Base-by-base conservation (phyloP, 1,140 invertebrate species). In the Epicauta chinensis region DNA sequence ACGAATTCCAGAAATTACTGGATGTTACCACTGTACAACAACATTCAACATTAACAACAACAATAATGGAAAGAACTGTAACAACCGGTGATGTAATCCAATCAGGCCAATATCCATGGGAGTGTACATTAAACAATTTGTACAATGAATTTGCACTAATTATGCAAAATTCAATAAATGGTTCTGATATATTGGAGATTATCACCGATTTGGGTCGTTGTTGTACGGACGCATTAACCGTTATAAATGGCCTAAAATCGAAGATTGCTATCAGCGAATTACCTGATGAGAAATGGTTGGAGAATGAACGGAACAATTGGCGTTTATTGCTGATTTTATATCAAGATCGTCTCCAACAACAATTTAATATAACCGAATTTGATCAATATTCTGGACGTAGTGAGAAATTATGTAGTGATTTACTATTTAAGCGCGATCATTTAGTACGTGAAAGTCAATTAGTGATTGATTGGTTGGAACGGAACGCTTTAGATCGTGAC, bases 401-500 rank as follows among this genome's bases (percentile, higher is more conserved):
- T 57, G 85, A 88, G 53, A 84, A 84, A 61, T 73, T 80, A 49
- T 75, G 84, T 46, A 71, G 82, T 45, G 67, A 75, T 13, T 70
- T 75, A 55, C 67, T 86, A 7, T 84, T 81, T 59, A 80, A 79
- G 62, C 74, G 72, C 56, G 83, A 91, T 64, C 68, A 76, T 13
- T 78, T 80, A 16, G 69, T 93, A 7, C 73, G 89, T 52, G 82
- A 91, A 71, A 81, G 85, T 64, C 89, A 93, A 70, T 67, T 93
- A 38, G 82, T 97, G 29, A 83, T 96, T 13, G 92, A 97, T 70
- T 97, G 93, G 93, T 68, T 97, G 23, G 93, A 97, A 72, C 80
- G 82, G 42, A 90, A 85, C 71, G 83, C 87, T 11, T 71, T 81
- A 13, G 87, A 92, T 63, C 77, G 81, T 62, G 76, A 78, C 36